phyloP scores from a whole-genome alignment of 1,140 invertebrate genomes.

The Cherax quadricarinatus region DNA sequence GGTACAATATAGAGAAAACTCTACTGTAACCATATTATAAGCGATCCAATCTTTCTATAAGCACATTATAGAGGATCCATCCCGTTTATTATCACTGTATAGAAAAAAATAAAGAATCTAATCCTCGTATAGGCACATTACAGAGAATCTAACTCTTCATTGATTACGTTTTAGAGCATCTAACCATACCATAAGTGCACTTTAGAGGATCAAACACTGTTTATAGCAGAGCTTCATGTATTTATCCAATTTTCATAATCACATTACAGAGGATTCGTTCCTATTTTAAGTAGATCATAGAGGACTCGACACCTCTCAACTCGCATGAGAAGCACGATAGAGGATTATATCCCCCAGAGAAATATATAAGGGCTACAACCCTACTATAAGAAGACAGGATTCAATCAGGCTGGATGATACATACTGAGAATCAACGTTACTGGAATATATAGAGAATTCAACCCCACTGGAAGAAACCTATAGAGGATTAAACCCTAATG shows the following conservation, averaged over 20 bases:
- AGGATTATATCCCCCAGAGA: too few relatives aligned
- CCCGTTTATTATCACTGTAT: not conserved
- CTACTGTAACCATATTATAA: not conserved
- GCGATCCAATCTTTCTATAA: not conserved
- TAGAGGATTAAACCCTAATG: not conserved
- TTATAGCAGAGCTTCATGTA: not conserved
- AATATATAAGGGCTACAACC: too few relatives aligned
- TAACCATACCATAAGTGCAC: not conserved
- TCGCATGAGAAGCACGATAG: too few relatives aligned
- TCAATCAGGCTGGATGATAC: too few relatives aligned
- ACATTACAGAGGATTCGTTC: too few relatives aligned
- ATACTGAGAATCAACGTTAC: too few relatives aligned
- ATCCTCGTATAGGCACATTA: not conserved
- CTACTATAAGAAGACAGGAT: too few relatives aligned
- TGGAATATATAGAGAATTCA: not conserved
- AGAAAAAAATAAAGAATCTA: not conserved
- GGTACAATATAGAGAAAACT: not conserved
- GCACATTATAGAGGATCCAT: not conserved
- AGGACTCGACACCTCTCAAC: too few relatives aligned
- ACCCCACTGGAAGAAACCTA: not conserved
- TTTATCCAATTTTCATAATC: too few relatives aligned
- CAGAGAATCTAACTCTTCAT: too few relatives aligned
- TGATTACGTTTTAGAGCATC: too few relatives aligned
- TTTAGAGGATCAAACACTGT: slow-evolving; percentile 7
- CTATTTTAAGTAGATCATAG: too few relatives aligned